Base-by-base conservation (phyloP, 2,797 vertebrate genomes). In the Pangasius macronema region DNA sequence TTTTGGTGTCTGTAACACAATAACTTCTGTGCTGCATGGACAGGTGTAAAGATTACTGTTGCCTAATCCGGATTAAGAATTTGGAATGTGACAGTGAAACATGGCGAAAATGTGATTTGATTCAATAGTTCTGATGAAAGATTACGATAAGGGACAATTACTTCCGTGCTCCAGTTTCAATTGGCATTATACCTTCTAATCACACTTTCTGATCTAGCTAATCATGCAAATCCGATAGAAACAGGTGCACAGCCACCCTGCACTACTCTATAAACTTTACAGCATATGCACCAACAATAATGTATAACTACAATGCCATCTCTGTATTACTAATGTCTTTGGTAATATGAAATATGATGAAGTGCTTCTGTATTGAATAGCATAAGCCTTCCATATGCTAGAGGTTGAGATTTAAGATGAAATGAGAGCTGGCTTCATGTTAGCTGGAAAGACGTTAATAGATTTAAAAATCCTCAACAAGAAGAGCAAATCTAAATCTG, bases 151-250 rank as follows among this genome's bases (percentile, higher is more conserved):
- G 65, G 59, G 53, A 82, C 59, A 72, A 79, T 81, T 84, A 46
- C 70, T 87, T 90, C 51, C 27, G 63, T 75, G 85, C 20, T 22
- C 27, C 13, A 79, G 84, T 86, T 70, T 86, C 72, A 80, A 76
- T 46, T 88, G 75, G 20, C 77, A 55, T 68, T 87, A 79, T 73
- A 39, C 27, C 13, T n/a, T 36, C n/a, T 67, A 75, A 88, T 88
- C 87, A 75, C 18, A 20, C 67, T 85, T 79, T 76, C 87, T 46
- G 20, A 88, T 88, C 87, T 86, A 33, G 53, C 72, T 88, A 85
- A 88, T 85, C 73, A 87, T 88, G 85, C 83, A 68, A 84, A 86
- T 87, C 22, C 46, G 75, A 86, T 86, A 88, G 86, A 80, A 77
- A 51, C 80, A 73, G 20, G 75, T 46, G 59, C 42, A n/a, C 36